A percentile compares a stretch with the other conserved stretches of the same genome.
Conservation (phyloP, 2,113 vertebrate genomes). For the Triplophysa rosa region DNA sequence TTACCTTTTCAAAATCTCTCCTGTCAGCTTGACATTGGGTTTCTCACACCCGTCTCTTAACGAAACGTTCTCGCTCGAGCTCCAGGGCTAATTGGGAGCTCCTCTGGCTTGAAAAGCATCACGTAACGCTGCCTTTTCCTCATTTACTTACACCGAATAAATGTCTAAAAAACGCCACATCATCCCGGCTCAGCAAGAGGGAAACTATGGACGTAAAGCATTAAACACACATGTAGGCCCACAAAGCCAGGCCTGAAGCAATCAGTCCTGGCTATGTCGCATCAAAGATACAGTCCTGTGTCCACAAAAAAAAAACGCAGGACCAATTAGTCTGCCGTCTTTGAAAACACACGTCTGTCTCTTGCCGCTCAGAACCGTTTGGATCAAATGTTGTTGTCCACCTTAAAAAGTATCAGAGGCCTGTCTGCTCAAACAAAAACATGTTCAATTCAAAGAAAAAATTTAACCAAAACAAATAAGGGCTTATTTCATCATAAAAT, state of each 20-base stretch:
- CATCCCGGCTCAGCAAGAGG: background rate
- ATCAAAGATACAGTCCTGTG: constrained; percentile 19
- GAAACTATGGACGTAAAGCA: constrained; percentile 20
- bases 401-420: background rate
- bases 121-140: background rate
- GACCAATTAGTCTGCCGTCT: constrained; percentile 30
- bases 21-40: background rate
- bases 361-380: background rate
- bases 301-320: constrained; percentile 13
- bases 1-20: background rate
- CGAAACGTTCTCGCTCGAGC: background rate
- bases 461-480: background rate
- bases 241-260: constrained; percentile 8
- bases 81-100: constrained; percentile 24
- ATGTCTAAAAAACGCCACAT: background rate
- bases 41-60: background rate
- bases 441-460: background rate
- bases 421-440: background rate
- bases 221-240: constrained; percentile 34
- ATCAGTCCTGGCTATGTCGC: constrained; percentile 6
- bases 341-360: constrained; percentile 35
- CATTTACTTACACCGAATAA: constrained; percentile 8
- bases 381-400: background rate
- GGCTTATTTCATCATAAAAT: background rate
- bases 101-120: constrained; percentile 16